Conservation (phyloP, 2,797 vertebrate species). For the Pipistrellus nathusii region DNA sequence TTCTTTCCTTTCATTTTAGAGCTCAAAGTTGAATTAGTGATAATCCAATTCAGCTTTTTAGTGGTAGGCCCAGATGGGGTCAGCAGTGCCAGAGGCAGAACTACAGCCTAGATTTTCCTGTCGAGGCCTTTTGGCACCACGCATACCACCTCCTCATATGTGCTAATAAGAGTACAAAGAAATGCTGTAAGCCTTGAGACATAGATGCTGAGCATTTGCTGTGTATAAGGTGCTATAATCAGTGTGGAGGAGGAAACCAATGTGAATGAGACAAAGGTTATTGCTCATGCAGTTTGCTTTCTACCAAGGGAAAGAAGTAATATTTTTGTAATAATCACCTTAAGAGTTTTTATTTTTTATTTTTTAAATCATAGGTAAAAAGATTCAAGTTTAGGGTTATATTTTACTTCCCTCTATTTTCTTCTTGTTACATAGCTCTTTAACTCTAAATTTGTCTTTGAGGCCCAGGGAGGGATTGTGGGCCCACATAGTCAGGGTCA, state of each 20-base stretch:
- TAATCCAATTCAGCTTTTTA: background rate
- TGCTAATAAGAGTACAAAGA: background rate
- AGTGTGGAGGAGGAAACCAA: background rate
- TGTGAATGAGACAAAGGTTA: background rate
- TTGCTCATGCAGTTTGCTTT: conserved; percentile 5
- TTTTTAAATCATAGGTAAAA: background rate
- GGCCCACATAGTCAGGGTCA: fast-evolving
- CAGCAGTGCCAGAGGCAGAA: background rate
- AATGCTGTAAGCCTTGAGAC: background rate
- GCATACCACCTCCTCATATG: background rate
- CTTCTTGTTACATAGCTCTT: background rate
- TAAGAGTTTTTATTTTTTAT: too few species aligned
- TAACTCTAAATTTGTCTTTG: background rate
- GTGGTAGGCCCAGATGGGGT: background rate
- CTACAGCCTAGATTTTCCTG: background rate
- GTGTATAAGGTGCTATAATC: background rate
- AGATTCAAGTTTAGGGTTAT: background rate
- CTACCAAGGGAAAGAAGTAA: background rate
- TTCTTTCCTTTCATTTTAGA: background rate
- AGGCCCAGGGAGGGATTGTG: too few species aligned
- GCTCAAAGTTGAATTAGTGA: background rate
- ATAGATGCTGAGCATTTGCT: background rate
- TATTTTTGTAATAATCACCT: background rate
- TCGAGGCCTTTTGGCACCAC: background rate
- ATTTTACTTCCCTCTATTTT: background rate